Evolutionary conservation across 2,113 vertebrate species (phyloP).

Genomic region (Heterotis niloticus): DNA sequence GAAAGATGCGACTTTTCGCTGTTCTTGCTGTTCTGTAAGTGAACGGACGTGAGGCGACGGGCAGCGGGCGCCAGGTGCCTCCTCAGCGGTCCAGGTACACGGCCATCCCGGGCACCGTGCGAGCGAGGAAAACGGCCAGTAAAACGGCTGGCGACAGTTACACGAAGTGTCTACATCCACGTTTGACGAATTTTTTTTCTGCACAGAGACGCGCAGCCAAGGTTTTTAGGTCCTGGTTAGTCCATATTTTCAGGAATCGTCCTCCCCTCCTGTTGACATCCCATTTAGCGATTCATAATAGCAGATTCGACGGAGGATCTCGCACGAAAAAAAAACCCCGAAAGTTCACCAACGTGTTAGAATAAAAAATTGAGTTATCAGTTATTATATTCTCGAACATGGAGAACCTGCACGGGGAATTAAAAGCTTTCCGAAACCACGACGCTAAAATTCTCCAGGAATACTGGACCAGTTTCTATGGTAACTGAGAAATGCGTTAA

Average conservation of each 20-base stretch:
- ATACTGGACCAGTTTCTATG: neutral
- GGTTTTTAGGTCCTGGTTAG: neutral
- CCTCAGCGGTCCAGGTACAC: neutral
- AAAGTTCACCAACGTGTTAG: neutral
- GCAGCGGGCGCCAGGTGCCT: neutral
- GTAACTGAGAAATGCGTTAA: neutral
- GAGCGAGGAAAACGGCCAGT: neutral
- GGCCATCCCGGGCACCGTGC: neutral
- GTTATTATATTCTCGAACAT: neutral
- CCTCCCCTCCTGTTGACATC: neutral
- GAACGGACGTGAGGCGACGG: too few species aligned
- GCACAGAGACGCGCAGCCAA: neutral
- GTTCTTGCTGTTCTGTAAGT: too few species aligned
- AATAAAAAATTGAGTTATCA: neutral
- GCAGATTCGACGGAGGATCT: conserved; percentile 15
- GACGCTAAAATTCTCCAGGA: neutral
- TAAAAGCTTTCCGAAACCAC: neutral
- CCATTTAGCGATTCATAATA: neutral
- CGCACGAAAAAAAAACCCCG: neutral
- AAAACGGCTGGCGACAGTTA: neutral
- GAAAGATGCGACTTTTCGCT: too few species aligned
- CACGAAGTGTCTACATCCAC: neutral
- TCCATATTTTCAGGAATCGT: neutral
- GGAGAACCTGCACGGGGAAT: neutral
- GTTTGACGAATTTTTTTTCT: neutral